phyloP scores from a whole-genome alignment of 2,797 vertebrate species.

The Coreius guichenoti region DNA sequence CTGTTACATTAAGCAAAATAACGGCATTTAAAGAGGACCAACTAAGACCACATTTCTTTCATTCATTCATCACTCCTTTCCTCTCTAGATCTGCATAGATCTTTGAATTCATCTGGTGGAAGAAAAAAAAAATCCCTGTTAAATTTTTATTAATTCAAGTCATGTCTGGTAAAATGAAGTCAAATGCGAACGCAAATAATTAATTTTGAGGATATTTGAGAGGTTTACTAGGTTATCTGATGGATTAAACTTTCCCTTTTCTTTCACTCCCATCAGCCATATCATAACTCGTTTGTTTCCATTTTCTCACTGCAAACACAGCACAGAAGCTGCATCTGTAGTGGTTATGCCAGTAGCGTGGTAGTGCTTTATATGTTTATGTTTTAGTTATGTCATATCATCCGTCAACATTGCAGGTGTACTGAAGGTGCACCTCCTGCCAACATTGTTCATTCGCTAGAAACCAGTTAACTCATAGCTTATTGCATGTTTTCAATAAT shows the following conservation, averaged over 20 bases:
- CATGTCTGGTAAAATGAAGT: conserved; percentile 20
- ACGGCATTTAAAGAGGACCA: background rate
- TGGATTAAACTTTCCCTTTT: conserved; percentile 12
- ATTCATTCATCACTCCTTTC: background rate
- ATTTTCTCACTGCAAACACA: background rate
- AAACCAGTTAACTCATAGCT: background rate
- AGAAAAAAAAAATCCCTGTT: background rate
- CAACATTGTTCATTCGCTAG: background rate
- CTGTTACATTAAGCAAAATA: background rate
- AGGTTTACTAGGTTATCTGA: background rate
- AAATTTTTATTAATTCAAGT: conserved; percentile 20
- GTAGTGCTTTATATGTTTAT: background rate
- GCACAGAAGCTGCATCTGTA: background rate
- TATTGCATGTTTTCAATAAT: background rate
- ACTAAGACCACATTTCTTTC: background rate
- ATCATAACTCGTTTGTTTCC: background rate
- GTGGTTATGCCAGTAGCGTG: background rate
- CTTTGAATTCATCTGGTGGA: background rate
- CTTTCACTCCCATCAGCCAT: background rate
- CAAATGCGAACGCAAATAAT: conserved; percentile 8
- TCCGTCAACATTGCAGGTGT: conserved; percentile 1
- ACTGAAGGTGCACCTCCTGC: background rate
- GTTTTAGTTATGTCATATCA: background rate
- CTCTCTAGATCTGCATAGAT: background rate
- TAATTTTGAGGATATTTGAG: background rate